These are phyloP conservation scores for Potorous gilbertii DNA, from an alignment of 2,797 vertebrate genomes.

Conservation along the genomic window DNA sequence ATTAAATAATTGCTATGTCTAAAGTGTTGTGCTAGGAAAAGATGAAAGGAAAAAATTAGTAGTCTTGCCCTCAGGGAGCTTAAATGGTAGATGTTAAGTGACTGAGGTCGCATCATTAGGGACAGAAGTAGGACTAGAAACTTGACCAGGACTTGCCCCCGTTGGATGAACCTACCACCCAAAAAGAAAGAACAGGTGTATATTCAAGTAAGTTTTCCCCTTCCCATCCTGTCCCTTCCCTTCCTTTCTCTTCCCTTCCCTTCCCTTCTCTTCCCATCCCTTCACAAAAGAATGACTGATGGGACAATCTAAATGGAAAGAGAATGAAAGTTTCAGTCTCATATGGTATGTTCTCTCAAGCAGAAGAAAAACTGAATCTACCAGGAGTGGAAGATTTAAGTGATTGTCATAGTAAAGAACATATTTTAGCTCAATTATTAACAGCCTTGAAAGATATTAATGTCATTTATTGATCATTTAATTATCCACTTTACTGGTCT, in stretches of 20 bases:
- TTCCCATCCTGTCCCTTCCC: not conserved
- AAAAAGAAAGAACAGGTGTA: not conserved
- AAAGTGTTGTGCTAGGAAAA: not conserved
- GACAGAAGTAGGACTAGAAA: not conserved
- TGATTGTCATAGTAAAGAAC: not conserved
- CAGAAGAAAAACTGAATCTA: slow-evolving; percentile 21
- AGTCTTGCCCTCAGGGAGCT: not conserved
- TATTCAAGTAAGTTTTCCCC: not conserved
- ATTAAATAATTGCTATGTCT: not conserved
- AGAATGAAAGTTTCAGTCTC: not conserved
- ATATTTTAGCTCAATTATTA: not conserved
- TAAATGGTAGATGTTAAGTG: not conserved
- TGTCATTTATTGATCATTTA: not conserved
- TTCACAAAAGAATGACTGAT: not conserved
- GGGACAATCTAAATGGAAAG: slow-evolving; percentile 39
- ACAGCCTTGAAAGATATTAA: not conserved
- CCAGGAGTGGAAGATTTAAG: slow-evolving; percentile 4
- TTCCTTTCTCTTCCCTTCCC: not conserved
- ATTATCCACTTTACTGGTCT: not conserved
- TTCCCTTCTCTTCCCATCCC: not conserved
- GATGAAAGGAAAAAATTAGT: not conserved
- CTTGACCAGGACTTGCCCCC: not conserved
- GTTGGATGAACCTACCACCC: not conserved
- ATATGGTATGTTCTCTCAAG: not conserved
- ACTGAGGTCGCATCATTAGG: not conserved